phyloP scores from a whole-genome alignment of 2,888 invertebrate species.

The Entomobrya proxima region DNA sequence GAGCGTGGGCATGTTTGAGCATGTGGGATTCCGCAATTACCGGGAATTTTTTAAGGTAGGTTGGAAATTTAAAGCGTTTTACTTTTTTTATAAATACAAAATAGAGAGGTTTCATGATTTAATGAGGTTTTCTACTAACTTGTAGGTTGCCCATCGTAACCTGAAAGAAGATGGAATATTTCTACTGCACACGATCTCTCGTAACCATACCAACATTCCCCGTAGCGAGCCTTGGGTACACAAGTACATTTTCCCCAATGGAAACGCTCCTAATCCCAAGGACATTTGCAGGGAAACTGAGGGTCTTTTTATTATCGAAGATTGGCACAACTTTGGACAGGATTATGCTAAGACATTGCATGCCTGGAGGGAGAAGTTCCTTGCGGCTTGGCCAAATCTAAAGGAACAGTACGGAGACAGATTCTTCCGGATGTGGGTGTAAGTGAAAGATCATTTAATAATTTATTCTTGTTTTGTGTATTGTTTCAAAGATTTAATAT shows the following conservation, averaged over 20 bases:
- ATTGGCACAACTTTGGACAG: constrained; percentile 21
- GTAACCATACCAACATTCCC: constrained; percentile 44
- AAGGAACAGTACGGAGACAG: constrained; percentile 7
- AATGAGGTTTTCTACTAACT: neutral
- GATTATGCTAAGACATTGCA: constrained; percentile 18
- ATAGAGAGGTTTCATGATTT: neutral
- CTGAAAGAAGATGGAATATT: constrained; percentile 66
- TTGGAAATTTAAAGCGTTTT: neutral
- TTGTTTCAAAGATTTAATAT: too few relatives aligned
- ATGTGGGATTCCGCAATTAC: constrained; percentile 56
- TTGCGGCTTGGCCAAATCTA: neutral
- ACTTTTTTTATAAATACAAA: neutral
- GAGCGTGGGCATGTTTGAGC: constrained; percentile 40
- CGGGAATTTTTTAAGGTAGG: constrained; percentile 40
- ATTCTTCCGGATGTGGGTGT: neutral
- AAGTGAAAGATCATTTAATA: too few relatives aligned
- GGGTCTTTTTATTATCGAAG: constrained; percentile 2
- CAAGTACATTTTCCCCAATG: constrained; percentile 44
- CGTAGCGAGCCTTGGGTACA: constrained; percentile 53
- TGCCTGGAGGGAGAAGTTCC: constrained; percentile 22
- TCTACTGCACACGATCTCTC: constrained; percentile 64
- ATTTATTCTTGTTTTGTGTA: too few relatives aligned
- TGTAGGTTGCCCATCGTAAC: constrained; percentile 37
- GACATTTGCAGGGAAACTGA: neutral
- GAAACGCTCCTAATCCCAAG: neutral